A percentile compares a stretch with the other conserved stretches of the same genome.
Conservation (phyloP, 2,888 invertebrate species). For the Mayetiola destructor region DNA sequence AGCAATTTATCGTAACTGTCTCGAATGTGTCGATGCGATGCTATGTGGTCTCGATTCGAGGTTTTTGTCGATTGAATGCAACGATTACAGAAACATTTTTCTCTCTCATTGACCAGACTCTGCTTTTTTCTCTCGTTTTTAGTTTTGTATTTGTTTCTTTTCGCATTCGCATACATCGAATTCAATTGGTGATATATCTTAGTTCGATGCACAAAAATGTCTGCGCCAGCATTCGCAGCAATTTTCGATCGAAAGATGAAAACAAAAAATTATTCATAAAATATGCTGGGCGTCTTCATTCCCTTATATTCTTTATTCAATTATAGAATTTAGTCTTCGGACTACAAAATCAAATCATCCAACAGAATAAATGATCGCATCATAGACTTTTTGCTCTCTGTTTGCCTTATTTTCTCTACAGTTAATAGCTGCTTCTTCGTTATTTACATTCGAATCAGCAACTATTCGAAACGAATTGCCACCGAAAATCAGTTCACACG, state of each 20-base stretch:
- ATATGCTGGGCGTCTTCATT: conserved; percentile 11
- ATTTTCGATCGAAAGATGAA: background rate
- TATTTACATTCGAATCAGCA: background rate
- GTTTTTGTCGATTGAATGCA: background rate
- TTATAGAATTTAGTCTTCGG: background rate
- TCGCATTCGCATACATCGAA: no score
- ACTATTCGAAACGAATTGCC: background rate
- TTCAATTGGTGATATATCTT: no score
- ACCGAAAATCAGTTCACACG: background rate
- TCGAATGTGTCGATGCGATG: background rate
- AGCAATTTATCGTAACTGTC: conserved; percentile 11
- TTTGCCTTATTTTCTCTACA: background rate
- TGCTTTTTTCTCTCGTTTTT: no score
- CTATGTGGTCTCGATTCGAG: background rate
- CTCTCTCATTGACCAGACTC: no score
- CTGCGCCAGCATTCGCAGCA: background rate
- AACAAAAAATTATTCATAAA: conserved; percentile 12
- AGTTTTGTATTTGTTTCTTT: no score
- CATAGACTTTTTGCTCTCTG: background rate
- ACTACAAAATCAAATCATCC: background rate
- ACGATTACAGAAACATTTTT: conserved; percentile 1
- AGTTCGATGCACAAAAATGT: conserved; percentile 2
- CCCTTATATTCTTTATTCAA: no score
- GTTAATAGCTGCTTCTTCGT: background rate
- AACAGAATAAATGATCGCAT: background rate